These are phyloP conservation scores for Anguilla anguilla DNA, from an alignment of 2,797 vertebrate genomes.

Conservation along the genomic window DNA sequence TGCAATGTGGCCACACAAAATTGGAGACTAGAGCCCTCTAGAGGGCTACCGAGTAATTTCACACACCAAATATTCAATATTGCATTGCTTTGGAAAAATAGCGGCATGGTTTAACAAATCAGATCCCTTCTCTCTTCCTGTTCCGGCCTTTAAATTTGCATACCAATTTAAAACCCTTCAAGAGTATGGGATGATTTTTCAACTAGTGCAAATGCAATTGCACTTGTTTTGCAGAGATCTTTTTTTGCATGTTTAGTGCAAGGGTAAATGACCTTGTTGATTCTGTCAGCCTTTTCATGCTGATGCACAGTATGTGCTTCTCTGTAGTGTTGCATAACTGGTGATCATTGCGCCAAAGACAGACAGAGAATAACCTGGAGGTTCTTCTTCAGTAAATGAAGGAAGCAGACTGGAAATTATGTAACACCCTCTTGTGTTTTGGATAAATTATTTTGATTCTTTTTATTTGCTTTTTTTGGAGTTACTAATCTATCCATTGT, in stretches of 20 bases:
- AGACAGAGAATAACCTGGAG: no score
- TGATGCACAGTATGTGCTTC: not conserved
- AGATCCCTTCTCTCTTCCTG: not conserved
- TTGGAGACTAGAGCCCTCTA: not conserved
- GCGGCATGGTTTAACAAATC: not conserved
- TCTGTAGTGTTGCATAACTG: not conserved
- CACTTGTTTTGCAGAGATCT: not conserved
- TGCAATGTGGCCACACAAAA: slow-evolving; percentile 2
- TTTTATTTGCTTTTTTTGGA: no score
- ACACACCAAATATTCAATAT: not conserved
- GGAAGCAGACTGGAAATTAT: slow-evolving; percentile 30
- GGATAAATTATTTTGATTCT: slow-evolving; percentile 34
- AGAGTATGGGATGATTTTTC: not conserved
- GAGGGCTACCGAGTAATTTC: not conserved
- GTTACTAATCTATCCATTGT: no score
- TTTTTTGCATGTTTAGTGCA: not conserved
- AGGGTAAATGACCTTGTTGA: not conserved
- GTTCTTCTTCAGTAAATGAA: not conserved
- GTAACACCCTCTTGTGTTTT: slow-evolving; percentile 51
- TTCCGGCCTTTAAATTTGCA: not conserved
- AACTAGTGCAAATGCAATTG: not conserved
- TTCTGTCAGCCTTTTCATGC: no score
- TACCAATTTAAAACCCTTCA: not conserved
- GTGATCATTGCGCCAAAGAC: not conserved
- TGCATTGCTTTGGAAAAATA: not conserved